Base-by-base conservation (phyloP, 2,113 vertebrate genomes). In the Neomonachus schauinslandi region DNA sequence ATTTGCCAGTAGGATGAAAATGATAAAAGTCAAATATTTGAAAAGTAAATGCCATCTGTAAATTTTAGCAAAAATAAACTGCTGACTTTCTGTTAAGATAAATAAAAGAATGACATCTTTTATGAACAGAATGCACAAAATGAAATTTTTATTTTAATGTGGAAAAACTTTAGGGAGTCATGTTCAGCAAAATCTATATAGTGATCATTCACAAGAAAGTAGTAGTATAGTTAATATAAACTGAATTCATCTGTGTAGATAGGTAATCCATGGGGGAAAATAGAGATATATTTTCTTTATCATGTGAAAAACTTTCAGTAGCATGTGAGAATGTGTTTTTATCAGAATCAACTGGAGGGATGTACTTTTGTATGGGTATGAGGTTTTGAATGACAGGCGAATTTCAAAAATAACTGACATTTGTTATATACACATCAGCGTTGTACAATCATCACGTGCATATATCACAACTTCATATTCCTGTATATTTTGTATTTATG, bases 331-430 rank as follows among this genome's bases (percentile, higher is more conserved):
- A 84, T 46, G 12, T 71, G 51, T 80, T 94, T 89, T 88, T 63
- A 55, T 88, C 87, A 92, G 33, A 59, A 61, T 72, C 33, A 84
- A 76, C 21, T 51, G 42, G 21, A 84, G 7, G 39, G 42, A 28
- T 77, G 4, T 74, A 55, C 22, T 80, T 86, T 89, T 61, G 7
- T 87, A 49, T 87, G n/a, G 26, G 39, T 69, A 71, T 42, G 55
- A 89, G 31, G 5, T 74, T 96, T 94, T 21, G 1, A n/a, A 88
- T 89, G 63, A 63, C 28, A 91, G n/a, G 11, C 83, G 26, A 94
- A 96, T 63, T 96, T 97, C 14, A 55, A 95, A 98, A 82, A 31
- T n/a, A 86, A 33, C 24, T 79, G 63, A 63, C 51, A 85, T 61
- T 94, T 91, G 65, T 61, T 76, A 18, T 84, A 24, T 93, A 24